Evolutionary conservation across 2,113 vertebrate genomes (phyloP).

Genomic region (Silurus asotus): DNA sequence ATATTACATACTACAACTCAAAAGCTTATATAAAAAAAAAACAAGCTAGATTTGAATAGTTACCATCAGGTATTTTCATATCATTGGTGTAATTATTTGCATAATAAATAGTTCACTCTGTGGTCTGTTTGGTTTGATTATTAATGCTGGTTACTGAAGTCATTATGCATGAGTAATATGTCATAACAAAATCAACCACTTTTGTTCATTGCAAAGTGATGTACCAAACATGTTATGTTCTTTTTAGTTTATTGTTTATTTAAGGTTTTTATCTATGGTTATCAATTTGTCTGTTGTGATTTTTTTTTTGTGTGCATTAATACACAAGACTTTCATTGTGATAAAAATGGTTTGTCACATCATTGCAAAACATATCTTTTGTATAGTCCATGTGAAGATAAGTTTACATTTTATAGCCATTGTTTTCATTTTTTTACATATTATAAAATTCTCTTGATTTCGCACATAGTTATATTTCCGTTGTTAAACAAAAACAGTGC

Average conservation of each 20-base stretch:
- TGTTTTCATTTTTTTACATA: not conserved
- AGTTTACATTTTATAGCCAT: not conserved
- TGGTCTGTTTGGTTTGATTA: not conserved
- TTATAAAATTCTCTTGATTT: no score
- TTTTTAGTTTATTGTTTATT: not conserved
- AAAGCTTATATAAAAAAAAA: not conserved
- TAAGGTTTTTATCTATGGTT: not conserved
- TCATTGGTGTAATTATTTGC: conserved; percentile 32
- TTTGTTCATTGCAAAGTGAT: not conserved
- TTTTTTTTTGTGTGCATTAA: not conserved
- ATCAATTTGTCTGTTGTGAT: not conserved
- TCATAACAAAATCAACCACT: not conserved
- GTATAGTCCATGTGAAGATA: not conserved
- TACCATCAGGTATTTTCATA: conserved; percentile 50
- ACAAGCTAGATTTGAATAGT: conserved; percentile 36
- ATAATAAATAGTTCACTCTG: conserved; percentile 22
- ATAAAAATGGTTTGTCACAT: not conserved
- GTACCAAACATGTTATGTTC: not conserved
- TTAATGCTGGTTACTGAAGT: conserved; percentile 18
- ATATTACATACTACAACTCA: not conserved
- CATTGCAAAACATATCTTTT: not conserved
- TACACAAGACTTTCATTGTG: not conserved
- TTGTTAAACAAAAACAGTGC: not conserved
- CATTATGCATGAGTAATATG: conserved; percentile 10
- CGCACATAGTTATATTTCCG: not conserved